These are phyloP conservation scores for Lethrus apterus DNA, from an alignment of 1,140 invertebrate species.

Conservation along the genomic window DNA sequence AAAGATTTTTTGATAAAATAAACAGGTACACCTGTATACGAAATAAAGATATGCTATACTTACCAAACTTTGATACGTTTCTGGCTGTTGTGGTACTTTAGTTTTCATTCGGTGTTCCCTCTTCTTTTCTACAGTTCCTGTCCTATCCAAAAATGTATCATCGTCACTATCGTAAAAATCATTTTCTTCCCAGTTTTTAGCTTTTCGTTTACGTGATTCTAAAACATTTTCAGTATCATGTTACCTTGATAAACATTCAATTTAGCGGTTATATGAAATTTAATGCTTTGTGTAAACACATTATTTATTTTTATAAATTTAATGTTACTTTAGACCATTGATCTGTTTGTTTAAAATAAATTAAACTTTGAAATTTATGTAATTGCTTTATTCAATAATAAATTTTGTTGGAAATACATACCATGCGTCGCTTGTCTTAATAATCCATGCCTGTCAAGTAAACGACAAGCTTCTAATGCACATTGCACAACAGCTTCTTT, in stretches of 20 bases:
- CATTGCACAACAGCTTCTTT: slow-evolving; percentile 91
- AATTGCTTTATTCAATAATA: not conserved
- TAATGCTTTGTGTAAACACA: no score
- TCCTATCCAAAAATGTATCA: slow-evolving; percentile 91
- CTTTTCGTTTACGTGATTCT: slow-evolving; percentile 62
- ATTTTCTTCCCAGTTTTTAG: slow-evolving; percentile 76
- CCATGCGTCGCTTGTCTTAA: slow-evolving; percentile 71
- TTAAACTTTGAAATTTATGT: not conserved
- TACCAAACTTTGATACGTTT: slow-evolving; percentile 79
- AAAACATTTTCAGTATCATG: no score
- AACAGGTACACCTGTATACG: slow-evolving; percentile 6
- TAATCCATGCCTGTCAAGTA: slow-evolving; percentile 77
- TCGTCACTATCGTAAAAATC: slow-evolving; percentile 97
- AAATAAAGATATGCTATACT: slow-evolving; percentile 23
- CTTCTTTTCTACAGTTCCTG: slow-evolving; percentile 86
- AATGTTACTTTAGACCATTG: no score
- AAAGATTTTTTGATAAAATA: no score
- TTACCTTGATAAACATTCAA: no score
- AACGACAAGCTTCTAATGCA: slow-evolving; percentile 88
- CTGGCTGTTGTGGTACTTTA: slow-evolving; percentile 49
- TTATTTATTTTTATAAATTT: no score
- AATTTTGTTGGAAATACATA: slow-evolving; percentile 36
- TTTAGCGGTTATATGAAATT: no score
- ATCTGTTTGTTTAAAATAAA: no score
- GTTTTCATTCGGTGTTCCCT: slow-evolving; percentile 70